Percentiles rank a stretch among this genome's conserved stretches.
Conservation (phyloP, 2,113 vertebrate genomes). For the Gracilinanus agilis region DNA sequence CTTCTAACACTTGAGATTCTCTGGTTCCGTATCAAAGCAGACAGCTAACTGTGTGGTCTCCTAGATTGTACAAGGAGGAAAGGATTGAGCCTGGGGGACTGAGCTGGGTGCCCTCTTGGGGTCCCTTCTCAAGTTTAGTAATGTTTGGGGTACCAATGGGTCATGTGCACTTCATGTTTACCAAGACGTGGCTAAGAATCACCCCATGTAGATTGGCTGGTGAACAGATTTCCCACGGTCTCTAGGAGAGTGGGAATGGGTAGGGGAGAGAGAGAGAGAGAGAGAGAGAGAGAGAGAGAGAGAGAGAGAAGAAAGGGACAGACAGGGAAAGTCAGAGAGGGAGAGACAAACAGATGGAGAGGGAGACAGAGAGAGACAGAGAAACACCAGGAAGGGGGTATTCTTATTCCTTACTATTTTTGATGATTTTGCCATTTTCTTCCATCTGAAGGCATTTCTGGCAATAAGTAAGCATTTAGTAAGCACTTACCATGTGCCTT, state of each 20-base stretch:
- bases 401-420: background rate
- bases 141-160: background rate
- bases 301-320: too few relatives aligned
- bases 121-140: background rate
- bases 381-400: too few relatives aligned
- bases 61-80: background rate
- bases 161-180: accelerated
- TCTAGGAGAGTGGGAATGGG: background rate
- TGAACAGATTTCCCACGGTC: constrained; percentile 26
- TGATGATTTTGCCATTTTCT: constrained; percentile 35
- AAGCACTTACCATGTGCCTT: background rate
- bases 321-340: too few relatives aligned
- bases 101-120: background rate
- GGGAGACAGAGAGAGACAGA: too few relatives aligned
- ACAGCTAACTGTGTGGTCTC: background rate
- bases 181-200: background rate
- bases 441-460: constrained; percentile 36
- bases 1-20: background rate
- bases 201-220: background rate
- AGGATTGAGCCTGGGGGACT: background rate
- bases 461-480: constrained; percentile 1
- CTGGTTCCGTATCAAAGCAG: background rate
- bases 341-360: too few relatives aligned
- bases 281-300: too few relatives aligned
- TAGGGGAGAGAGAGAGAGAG: too few relatives aligned